Percentiles rank a stretch among this genome's conserved stretches.
phyloP scores from a whole-genome alignment of 2,888 invertebrate species.

The Drosophila bunnanda region DNA sequence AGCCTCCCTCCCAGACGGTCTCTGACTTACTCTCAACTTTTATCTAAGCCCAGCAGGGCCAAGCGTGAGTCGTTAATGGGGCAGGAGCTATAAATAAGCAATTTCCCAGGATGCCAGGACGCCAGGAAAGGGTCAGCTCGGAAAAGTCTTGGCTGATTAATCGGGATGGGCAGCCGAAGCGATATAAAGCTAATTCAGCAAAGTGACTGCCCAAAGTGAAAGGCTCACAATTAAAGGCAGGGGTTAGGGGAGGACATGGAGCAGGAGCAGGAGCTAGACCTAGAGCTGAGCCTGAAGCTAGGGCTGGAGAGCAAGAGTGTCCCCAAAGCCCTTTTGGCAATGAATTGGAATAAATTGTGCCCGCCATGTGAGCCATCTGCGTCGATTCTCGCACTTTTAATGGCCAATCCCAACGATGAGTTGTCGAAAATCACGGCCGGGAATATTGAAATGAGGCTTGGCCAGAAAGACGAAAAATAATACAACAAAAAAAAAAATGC shows the following conservation, averaged over 20 bases:
- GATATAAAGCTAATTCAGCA: constrained; percentile 43
- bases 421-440: constrained; percentile 52
- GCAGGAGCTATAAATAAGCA: constrained; percentile 35
- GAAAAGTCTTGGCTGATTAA: constrained; percentile 27
- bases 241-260: neutral
- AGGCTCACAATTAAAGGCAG: constrained; percentile 29
- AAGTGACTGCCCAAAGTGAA: constrained; percentile 43
- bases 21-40: neutral
- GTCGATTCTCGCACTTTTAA: constrained; percentile 52
- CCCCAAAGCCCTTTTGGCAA: constrained; percentile 25
- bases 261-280: neutral
- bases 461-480: constrained; percentile 1
- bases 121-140: constrained; percentile 5
- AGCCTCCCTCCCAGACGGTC: neutral
- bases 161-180: constrained; percentile 14
- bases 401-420: constrained; percentile 65
- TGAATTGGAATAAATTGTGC: constrained; percentile 36
- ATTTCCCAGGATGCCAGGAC: constrained; percentile 3
- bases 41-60: neutral
- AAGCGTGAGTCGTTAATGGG: constrained; percentile 32
- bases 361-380: constrained; percentile 33
- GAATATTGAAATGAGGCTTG: constrained; percentile 63
- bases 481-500: neutral
- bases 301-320: constrained; percentile 8
- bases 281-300: neutral